Evolutionary conservation across 2,797 vertebrate species (phyloP), one percentile per base, ranked within the genome.

Genomic region (Acomys russatus): DNA sequence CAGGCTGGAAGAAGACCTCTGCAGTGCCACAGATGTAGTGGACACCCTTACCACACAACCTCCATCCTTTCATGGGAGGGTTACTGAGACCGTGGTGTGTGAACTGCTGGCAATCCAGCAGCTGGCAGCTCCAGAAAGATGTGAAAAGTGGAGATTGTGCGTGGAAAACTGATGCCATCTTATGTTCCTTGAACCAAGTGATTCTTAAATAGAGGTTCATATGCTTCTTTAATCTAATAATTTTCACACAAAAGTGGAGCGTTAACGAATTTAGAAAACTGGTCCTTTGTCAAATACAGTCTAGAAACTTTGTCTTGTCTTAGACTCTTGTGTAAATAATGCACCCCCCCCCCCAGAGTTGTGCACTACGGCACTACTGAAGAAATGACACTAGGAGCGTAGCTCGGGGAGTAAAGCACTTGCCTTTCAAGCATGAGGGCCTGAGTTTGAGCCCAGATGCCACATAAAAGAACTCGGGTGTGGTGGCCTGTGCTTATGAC

Each of bases 191-290:
- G 33, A 83, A 87, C 83, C n/a, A 91, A 79, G 25, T 88, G 78
- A 11, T 71, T 95, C 82, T 79, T 92, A 15, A 82, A 63, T 14
- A 28, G 4, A 4, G 8, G 1, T 49, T 89, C 85, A 3, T 28
- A 54, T 92, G 85, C 91, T 89, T 95, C 88, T 85, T 93, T 20
- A 76, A 70, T 90, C 35, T 87, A 92, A 49, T 64, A 68, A 38
- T 59, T 76, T n/a, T 94, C 76, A 61, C 68, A 68, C 33, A 66
- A 61, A 95, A 78, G 1, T 28, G 0, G 49, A 74, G 38, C 4
- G 9, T 93, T 44, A 44, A 44, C 4, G 44, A 44, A 44, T 44
- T 44, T 44, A 44, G n/a, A 54, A 56, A 86, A 63, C 17, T 70
- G 2, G 0, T 89, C 59, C 61, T 93, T 70, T 76, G 28, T 59